Evolutionary conservation across 1,140 invertebrate species (phyloP).

Genomic region (Aphelenchoides avenae): DNA sequence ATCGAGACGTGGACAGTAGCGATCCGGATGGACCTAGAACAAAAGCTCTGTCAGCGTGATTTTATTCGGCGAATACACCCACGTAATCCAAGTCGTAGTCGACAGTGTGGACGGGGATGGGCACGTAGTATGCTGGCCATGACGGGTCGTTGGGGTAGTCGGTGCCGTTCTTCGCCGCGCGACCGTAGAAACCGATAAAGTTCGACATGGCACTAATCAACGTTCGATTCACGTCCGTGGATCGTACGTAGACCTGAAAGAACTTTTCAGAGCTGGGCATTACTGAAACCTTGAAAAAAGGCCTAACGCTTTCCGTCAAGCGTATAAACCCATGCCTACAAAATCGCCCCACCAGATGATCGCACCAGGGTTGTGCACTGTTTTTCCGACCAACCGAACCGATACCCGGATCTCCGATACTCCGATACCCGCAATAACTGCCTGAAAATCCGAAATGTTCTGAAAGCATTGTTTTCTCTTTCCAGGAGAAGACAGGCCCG

Average conservation of each 20-base stretch:
- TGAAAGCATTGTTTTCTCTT: too few species aligned
- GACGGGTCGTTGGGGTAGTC: constrained; percentile 20
- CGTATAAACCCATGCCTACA: too few species aligned
- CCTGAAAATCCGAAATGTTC: too few species aligned
- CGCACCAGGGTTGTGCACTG: too few species aligned
- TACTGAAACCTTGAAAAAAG: too few species aligned
- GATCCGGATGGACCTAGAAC: neutral
- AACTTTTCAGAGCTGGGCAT: too few species aligned
- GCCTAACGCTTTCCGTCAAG: too few species aligned
- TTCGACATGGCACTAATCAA: constrained; percentile 35
- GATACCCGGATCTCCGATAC: too few species aligned
- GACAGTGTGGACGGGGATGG: constrained; percentile 31
- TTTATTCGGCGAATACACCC: neutral
- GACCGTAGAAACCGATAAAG: constrained; percentile 31
- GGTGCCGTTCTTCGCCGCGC: neutral
- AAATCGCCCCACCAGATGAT: too few species aligned
- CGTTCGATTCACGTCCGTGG: constrained; percentile 28
- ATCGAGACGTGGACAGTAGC: constrained; percentile 14
- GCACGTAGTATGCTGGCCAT: constrained; percentile 21
- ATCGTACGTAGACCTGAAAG: constrained; percentile 24
- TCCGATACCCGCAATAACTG: too few species aligned
- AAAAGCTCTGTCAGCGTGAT: neutral
- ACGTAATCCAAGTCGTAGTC: constrained; percentile 16
- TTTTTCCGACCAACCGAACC: too few species aligned
- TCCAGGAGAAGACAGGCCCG: too few species aligned